Evolutionary conservation across 2,113 vertebrate genomes (phyloP).

Genomic region (Dunckerocampus dactyliophorus): DNA sequence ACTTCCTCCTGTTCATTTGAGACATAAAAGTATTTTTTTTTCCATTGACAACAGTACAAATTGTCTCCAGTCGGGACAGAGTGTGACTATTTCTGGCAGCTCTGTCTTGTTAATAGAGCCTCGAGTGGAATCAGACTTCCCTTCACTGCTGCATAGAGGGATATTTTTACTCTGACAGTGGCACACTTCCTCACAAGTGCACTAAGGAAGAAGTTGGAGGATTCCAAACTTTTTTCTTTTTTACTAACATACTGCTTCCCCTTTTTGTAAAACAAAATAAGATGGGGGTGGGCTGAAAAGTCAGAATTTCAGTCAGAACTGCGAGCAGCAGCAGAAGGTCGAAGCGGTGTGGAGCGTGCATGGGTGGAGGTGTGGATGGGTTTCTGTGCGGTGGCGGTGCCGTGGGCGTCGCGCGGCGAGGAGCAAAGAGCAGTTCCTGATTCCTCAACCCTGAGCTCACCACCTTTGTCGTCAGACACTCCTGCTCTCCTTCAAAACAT

Average conservation of each 20-base stretch:
- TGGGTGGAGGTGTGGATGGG: slow-evolving; percentile 58
- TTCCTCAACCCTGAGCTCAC: slow-evolving; percentile 72
- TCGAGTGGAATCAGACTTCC: slow-evolving; percentile 54
- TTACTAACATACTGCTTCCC: slow-evolving; percentile 7
- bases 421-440: slow-evolving; percentile 63
- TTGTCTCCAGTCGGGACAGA: slow-evolving; percentile 34
- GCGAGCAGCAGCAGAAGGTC: slow-evolving; percentile 45
- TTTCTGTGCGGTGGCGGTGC: slow-evolving; percentile 39
- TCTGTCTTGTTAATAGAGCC: slow-evolving; percentile 35
- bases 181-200: slow-evolving; percentile 40
- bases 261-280: slow-evolving; percentile 16
- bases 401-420: slow-evolving; percentile 52
- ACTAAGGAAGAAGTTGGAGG: slow-evolving; percentile 26
- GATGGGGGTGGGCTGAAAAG: slow-evolving; percentile 38
- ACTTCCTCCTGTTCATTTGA: slow-evolving; percentile 11
- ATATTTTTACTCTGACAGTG: slow-evolving; percentile 50
- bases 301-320: slow-evolving; percentile 51
- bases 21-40: slow-evolving; percentile 23
- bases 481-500: slow-evolving; percentile 56
- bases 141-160: slow-evolving; percentile 41
- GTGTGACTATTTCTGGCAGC: slow-evolving; percentile 25
- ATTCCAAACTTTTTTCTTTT: slow-evolving; percentile 22
- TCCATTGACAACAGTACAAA: slow-evolving; percentile 44
- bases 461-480: slow-evolving; percentile 58
- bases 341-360: slow-evolving; percentile 26